Conservation (phyloP, 2,113 vertebrate genomes). For the Mastomys coucha region DNA sequence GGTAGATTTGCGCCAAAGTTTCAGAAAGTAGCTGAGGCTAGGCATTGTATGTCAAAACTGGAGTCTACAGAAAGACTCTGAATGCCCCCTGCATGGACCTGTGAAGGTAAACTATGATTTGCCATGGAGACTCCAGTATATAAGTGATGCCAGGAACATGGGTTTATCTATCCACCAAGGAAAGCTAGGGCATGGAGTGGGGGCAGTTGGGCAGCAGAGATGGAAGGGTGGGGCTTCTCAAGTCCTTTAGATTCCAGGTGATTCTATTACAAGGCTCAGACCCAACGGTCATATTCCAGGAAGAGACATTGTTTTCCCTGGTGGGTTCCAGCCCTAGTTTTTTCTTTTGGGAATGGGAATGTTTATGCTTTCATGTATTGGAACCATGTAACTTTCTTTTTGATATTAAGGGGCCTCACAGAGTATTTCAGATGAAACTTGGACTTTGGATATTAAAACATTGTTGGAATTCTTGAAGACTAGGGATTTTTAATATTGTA, state of each 20-base stretch:
- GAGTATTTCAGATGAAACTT: neutral
- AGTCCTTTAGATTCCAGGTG: neutral
- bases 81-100: neutral
- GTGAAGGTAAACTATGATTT: neutral
- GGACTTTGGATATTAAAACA: neutral
- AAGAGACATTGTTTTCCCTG: neutral
- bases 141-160: neutral
- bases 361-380: slow-evolving; percentile 3
- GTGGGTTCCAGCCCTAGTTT: neutral
- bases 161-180: neutral
- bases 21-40: neutral
- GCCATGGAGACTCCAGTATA: neutral
- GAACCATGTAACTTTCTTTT: neutral
- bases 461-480: neutral
- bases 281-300: neutral
- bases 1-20: neutral
- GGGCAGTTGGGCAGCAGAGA: neutral
- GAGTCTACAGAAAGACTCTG: neutral
- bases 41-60: neutral
- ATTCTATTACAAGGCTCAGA: neutral
- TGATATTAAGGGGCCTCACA: neutral
- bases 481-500: neutral
- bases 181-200: neutral
- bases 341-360: neutral
- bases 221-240: neutral